These are phyloP conservation scores for Recurvirostra avosetta DNA, from an alignment of 2,113 vertebrate genomes.

Conservation along the genomic window DNA sequence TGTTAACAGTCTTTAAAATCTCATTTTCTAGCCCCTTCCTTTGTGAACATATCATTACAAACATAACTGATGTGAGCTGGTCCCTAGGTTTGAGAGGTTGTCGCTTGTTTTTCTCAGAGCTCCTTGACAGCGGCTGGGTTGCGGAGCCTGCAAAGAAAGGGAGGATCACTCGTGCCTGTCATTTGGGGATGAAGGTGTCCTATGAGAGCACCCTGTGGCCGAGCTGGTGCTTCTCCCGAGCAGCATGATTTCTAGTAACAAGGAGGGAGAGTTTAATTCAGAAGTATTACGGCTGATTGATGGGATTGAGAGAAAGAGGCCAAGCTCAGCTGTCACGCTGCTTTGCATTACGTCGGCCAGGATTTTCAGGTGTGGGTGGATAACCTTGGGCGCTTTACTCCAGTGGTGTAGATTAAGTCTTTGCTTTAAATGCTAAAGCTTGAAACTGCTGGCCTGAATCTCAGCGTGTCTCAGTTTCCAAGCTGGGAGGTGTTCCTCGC, in stretches of 20 bases:
- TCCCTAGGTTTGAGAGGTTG: not conserved
- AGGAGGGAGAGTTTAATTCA: not conserved
- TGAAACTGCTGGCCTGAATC: not conserved
- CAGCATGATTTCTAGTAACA: not conserved
- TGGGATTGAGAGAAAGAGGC: not conserved
- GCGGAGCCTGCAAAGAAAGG: not conserved
- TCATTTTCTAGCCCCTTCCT: not conserved
- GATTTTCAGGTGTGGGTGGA: not conserved
- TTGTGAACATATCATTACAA: not conserved
- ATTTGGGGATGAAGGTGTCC: not conserved
- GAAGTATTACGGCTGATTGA: not conserved
- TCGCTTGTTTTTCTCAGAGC: not conserved
- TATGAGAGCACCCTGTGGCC: not conserved
- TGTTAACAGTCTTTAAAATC: slow-evolving; percentile 35
- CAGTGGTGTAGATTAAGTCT: not conserved
- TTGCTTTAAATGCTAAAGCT: not conserved
- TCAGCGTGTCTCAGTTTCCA: not conserved
- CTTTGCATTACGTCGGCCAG: rapidly evolving
- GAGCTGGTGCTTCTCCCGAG: not conserved
- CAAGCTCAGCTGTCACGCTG: not conserved
- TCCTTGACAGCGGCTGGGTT: not conserved
- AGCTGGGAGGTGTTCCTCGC: not conserved
- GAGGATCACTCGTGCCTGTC: not conserved
- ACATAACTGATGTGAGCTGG: not conserved
- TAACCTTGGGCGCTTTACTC: slow-evolving; percentile 14